Percentiles rank a stretch among this genome's conserved stretches.
Evolutionary conservation across 2,888 invertebrate genomes (phyloP).

Genomic region (Drosophila algonquin): DNA sequence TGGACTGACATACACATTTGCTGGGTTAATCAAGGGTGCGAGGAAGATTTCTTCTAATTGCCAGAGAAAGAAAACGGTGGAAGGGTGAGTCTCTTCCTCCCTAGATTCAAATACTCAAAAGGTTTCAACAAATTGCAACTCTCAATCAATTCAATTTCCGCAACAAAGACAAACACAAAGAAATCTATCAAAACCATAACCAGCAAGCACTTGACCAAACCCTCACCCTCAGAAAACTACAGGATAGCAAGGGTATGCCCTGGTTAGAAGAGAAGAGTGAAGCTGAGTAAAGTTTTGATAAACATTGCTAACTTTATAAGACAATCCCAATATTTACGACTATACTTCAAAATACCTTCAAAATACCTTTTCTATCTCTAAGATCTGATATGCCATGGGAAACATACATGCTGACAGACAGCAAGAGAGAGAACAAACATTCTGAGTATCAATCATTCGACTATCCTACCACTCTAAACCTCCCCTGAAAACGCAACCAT

Average conservation of each 20-base stretch:
- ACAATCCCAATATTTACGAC: background rate
- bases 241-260: background rate
- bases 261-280: background rate
- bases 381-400: too few relatives aligned
- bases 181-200: conserved; percentile 78
- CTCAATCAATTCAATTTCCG: conserved; percentile 69
- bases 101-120: conserved; percentile 33
- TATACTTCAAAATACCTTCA: background rate
- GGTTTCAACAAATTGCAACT: conserved; percentile 67
- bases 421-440: background rate
- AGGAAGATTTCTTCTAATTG: conserved; percentile 55
- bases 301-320: background rate
- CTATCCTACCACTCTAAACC: background rate
- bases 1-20: conserved; percentile 34
- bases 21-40: conserved; percentile 38
- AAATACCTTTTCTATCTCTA: background rate
- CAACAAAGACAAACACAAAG: conserved; percentile 32
- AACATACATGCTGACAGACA: too few relatives aligned
- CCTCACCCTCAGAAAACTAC: conserved; percentile 38
- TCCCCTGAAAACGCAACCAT: conserved; percentile 54
- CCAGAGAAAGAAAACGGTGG: background rate
- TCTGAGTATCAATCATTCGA: conserved; percentile 20
- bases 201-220: conserved; percentile 44
- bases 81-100: conserved; percentile 10
- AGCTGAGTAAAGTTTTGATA: background rate